A percentile compares a stretch with the other conserved stretches of the same genome.
These are phyloP conservation scores for Pogonophryne albipinna DNA, from an alignment of 2,797 vertebrate species.

Conservation along the genomic window DNA sequence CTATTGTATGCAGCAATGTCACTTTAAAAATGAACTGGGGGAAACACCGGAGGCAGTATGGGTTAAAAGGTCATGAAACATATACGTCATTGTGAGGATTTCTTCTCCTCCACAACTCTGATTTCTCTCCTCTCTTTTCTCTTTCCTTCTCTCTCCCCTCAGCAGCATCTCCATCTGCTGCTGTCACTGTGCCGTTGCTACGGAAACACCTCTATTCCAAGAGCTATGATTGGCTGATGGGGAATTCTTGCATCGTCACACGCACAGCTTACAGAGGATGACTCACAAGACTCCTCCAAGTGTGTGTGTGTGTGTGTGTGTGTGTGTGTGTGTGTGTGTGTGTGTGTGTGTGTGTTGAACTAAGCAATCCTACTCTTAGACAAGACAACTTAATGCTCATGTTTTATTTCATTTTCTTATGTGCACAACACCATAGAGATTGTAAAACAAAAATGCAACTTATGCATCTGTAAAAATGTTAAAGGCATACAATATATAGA, in stretches of 20 bases:
- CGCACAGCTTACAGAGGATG: constrained; percentile 65
- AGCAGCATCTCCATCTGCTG: constrained; percentile 61
- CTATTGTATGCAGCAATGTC: neutral
- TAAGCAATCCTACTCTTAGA: constrained; percentile 19
- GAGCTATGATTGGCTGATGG: constrained; percentile 61
- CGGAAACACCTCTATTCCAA: constrained; percentile 58
- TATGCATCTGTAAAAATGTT: constrained; percentile 21
- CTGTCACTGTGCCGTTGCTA: constrained; percentile 72
- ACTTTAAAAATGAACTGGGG: neutral
- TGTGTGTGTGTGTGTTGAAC: constrained; percentile 1
- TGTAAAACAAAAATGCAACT: neutral
- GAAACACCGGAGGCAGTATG: neutral
- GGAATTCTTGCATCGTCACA: constrained; percentile 67
- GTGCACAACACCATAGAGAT: neutral
- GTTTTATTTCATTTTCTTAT: neutral
- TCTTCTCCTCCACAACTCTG: neutral
- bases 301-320: constrained; percentile 17
- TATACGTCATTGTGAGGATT: neutral
- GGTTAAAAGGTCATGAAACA: constrained; percentile 32
- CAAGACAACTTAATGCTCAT: neutral
- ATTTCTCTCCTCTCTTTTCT: constrained; percentile 29
- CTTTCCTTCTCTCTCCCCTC: constrained; percentile 21
- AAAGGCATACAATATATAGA: neutral
- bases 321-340: constrained; percentile 1
- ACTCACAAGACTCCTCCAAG: constrained; percentile 49